Evolutionary conservation across 1,140 invertebrate species (phyloP).

Genomic region (Hypsibius dujardini): DNA sequence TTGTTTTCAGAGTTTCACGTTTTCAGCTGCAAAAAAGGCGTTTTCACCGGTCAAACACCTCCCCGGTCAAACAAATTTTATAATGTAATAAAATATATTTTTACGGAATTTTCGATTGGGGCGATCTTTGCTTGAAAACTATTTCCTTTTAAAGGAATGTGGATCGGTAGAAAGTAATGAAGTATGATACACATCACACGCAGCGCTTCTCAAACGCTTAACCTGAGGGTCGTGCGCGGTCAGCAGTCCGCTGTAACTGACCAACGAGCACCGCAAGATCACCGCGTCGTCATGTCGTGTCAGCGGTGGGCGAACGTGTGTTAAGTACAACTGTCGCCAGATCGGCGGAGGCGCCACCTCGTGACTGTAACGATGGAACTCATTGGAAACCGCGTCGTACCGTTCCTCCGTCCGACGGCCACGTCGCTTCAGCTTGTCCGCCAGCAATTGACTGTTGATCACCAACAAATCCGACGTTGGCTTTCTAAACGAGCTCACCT

Average conservation of each 20-base stretch:
- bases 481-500: not conserved
- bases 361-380: conserved; percentile 2
- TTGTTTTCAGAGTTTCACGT: too few species aligned
- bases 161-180: too few species aligned
- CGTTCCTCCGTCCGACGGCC: not conserved
- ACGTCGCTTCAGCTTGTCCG: conserved; percentile 6
- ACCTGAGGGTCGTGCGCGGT: not conserved
- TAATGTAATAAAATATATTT: too few species aligned
- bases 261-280: not conserved
- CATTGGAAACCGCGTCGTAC: not conserved
- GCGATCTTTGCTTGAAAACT: too few species aligned
- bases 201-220: too few species aligned
- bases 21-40: too few species aligned
- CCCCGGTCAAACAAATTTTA: too few species aligned
- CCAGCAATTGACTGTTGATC: conserved; percentile 7
- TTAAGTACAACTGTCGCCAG: not conserved
- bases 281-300: conserved; percentile 7
- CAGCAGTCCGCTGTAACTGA: not conserved
- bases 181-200: too few species aligned
- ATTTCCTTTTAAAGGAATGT: too few species aligned
- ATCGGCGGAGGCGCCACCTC: not conserved
- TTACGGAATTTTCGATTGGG: too few species aligned
- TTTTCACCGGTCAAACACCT: too few species aligned
- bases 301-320: not conserved
- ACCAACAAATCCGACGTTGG: conserved; percentile 7